A percentile compares a stretch with the other conserved stretches of the same genome.
These are phyloP conservation scores for Eueremaeus valkanovi DNA, from an alignment of 2,888 invertebrate genomes.

Conservation along the genomic window DNA sequence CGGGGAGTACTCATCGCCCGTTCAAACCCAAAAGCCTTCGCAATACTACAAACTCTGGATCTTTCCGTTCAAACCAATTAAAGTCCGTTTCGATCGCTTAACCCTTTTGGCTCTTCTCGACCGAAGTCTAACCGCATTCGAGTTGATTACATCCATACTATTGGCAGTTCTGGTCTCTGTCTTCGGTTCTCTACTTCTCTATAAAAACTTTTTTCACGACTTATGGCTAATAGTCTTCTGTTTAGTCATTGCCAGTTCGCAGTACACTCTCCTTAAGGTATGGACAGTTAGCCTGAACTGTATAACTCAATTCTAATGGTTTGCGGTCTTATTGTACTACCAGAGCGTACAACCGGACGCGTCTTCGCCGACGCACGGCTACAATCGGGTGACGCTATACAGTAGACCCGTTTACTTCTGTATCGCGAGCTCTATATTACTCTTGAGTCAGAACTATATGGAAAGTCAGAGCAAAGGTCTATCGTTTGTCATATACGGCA, in stretches of 20 bases:
- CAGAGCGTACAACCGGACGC: conserved; percentile 96
- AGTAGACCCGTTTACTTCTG: conserved; percentile 92
- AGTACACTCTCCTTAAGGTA: conserved; percentile 83
- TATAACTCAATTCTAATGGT: conserved; percentile 23
- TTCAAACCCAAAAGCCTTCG: conserved; percentile 50
- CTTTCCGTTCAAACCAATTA: conserved; percentile 62
- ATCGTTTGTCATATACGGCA: conserved; percentile 34
- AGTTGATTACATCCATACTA: conserved; percentile 74
- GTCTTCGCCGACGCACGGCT: conserved; percentile 93
- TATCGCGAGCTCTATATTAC: conserved; percentile 60
- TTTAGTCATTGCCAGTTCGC: conserved; percentile 95
- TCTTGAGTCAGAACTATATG: conserved; percentile 30
- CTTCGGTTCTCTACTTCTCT: conserved; percentile 75
- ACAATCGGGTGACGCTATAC: conserved; percentile 74
- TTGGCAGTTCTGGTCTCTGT: conserved; percentile 79
- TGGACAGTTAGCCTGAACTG: conserved; percentile 46
- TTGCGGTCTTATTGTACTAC: conserved; percentile 48
- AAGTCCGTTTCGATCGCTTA: conserved; percentile 86
- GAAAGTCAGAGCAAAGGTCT: not conserved
- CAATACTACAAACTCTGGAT: conserved; percentile 73
- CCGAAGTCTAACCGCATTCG: conserved; percentile 75
- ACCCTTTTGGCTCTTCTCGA: conserved; percentile 88
- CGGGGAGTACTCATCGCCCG: not conserved
- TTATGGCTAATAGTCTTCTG: conserved; percentile 90
- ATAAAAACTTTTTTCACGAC: conserved; percentile 75